Evolutionary conservation across 2,113 vertebrate genomes (phyloP), one percentile per base, ranked within the genome.

Genomic region (Tretioscincus oriximinensis): DNA sequence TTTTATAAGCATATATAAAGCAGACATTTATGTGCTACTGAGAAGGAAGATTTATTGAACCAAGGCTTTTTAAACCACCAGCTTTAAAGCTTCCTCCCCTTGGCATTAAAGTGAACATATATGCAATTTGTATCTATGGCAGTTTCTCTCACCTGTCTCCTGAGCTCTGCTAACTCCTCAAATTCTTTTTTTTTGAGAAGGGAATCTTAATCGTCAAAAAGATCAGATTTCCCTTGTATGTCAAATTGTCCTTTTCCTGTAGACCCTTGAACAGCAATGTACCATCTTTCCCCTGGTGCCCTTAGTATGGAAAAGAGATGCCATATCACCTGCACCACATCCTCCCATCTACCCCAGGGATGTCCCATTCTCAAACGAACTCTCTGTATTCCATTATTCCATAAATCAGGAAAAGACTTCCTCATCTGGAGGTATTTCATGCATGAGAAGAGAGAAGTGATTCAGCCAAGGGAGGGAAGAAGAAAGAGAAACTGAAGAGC

Each of bases 51-150:
- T 80, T 85, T 82, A 88, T 22, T 81, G 67, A 87, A 45, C 63
- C 84, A 60, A 81, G 58, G 65, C 81, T 90, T 82, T 73, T 90
- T 71, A 83, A 79, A 65, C 77, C 26, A 66, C 73, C 31, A 80
- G 6, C 76, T 81, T 20, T 82, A 58, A 87, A 73, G 49, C 83
- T 81, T 84, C 54, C 0, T 0, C 26, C 76, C 20, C 54, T 77
- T 77, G 10, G 18, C 24, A 73, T 78, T 22, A 77, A 88, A 49
- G 20, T 41, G 77, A 88, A 20, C 75, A 76, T 51, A 70, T 8
- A 67, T 3, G 29, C 47, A 70, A 80, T 47, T 81, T 49, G 77
- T 81, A 77, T 73, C 72, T 76, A 9, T 22, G 16, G 67, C 54
- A 74, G 51, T 82, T 61, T 29, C 24, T 77, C 80, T 49, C 73